A percentile compares a stretch with the other conserved stretches of the same genome.
Conservation (phyloP, 2,888 invertebrate species). For the Chesias legatella region DNA sequence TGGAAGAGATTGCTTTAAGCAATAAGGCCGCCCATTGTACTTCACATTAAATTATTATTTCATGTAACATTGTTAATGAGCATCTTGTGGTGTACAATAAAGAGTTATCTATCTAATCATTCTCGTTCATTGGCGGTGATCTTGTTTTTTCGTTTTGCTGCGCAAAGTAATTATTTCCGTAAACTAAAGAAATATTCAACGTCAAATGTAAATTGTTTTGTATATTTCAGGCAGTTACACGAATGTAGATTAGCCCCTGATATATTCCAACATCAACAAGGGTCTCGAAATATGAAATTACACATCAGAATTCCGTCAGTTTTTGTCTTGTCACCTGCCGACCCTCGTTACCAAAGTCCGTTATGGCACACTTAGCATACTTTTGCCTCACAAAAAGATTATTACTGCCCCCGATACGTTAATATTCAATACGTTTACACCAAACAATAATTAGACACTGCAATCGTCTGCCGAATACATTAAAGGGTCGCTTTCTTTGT, state of each 20-base stretch:
- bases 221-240: constrained; percentile 3
- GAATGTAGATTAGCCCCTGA: neutral
- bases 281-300: constrained; percentile 38
- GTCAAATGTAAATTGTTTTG: too few species aligned
- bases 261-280: constrained; percentile 17
- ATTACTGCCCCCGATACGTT: constrained; percentile 59
- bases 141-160: too few species aligned
- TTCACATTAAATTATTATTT: too few species aligned
- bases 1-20: too few species aligned
- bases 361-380: constrained; percentile 67
- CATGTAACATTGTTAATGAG: too few species aligned
- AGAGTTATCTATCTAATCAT: too few species aligned
- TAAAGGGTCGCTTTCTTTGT: constrained; percentile 61
- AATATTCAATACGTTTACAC: constrained; percentile 77
- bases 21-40: too few species aligned
- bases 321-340: constrained; percentile 62
- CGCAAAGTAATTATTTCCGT: too few species aligned
- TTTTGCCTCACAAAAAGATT: constrained; percentile 61
- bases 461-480: constrained; percentile 64
- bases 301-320: constrained; percentile 58
- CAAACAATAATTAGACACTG: constrained; percentile 68
- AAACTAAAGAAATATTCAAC: too few species aligned
- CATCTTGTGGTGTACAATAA: too few species aligned
- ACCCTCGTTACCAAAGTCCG: constrained; percentile 45
- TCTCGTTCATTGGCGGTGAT: too few species aligned